These are phyloP conservation scores for Pristis pectinata DNA, from an alignment of 2,797 vertebrate species.

Conservation along the genomic window DNA sequence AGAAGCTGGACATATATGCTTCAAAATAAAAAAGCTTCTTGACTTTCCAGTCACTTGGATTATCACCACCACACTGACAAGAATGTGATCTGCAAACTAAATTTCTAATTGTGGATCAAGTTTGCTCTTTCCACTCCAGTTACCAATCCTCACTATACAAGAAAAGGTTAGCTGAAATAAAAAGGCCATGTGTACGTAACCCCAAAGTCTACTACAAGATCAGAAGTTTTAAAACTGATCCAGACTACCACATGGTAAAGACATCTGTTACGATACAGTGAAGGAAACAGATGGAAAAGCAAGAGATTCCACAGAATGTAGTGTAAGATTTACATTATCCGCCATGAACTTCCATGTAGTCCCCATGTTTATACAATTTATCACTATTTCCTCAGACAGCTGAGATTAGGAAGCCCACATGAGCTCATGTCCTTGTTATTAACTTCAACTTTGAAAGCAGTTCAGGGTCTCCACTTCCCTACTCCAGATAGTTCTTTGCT, in stretches of 20 bases:
- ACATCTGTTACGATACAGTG: constrained; percentile 63
- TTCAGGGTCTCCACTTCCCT: constrained; percentile 44
- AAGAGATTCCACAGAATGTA: constrained; percentile 60
- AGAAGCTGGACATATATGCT: neutral
- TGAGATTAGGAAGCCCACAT: constrained; percentile 59
- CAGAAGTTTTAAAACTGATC: constrained; percentile 54
- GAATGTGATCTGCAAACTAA: neutral
- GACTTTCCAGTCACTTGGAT: constrained; percentile 8
- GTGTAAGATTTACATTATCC: constrained; percentile 69
- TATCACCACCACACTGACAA: neutral
- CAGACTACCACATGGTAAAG: constrained; percentile 60
- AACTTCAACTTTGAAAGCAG: constrained; percentile 48
- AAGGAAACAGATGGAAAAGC: constrained; percentile 65
- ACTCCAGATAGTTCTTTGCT: neutral
- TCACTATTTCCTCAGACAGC: constrained; percentile 58
- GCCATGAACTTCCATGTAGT: constrained; percentile 60
- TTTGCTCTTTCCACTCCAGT: constrained; percentile 17
- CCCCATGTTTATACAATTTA: constrained; percentile 64
- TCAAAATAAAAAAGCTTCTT: neutral
- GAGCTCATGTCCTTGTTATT: constrained; percentile 52
- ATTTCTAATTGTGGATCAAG: constrained; percentile 15
- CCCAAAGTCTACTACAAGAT: constrained; percentile 48
- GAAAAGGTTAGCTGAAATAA: constrained; percentile 24
- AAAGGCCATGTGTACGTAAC: constrained; percentile 40
- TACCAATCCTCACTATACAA: neutral